These are phyloP conservation scores for Brachymystax lenok DNA, from an alignment of 2,797 vertebrate genomes.

Conservation along the genomic window DNA sequence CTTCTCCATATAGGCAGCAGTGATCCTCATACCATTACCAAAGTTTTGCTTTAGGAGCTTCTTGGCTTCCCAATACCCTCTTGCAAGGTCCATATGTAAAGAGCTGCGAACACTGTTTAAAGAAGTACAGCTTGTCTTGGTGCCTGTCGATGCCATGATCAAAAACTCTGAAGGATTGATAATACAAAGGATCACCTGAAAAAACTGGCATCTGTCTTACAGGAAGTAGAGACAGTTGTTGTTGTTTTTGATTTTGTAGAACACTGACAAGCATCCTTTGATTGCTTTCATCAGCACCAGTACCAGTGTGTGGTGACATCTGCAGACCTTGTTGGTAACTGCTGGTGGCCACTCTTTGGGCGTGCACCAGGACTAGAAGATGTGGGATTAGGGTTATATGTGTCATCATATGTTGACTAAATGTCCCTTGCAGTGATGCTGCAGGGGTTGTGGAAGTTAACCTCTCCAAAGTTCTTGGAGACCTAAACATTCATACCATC, in stretches of 20 bases:
- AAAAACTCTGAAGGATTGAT: neutral
- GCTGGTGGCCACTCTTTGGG: neutral
- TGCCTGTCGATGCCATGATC: constrained; percentile 13
- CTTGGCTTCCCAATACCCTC: constrained; percentile 15
- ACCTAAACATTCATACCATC: constrained; percentile 10
- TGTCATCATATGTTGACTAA: neutral
- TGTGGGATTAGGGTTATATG: neutral
- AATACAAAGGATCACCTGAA: constrained; percentile 13
- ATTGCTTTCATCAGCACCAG: neutral
- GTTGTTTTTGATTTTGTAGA: constrained; percentile 19
- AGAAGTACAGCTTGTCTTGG: constrained; percentile 9
- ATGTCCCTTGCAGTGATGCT: neutral
- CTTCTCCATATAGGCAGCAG: constrained; percentile 20
- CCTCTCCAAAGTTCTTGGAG: neutral
- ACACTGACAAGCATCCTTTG: neutral
- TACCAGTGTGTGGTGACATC: neutral
- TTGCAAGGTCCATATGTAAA: neutral
- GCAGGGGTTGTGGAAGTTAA: neutral
- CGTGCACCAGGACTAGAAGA: neutral
- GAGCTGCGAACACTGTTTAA: constrained; percentile 29
- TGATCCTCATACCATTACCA: neutral
- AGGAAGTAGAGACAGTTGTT: constrained; percentile 7
- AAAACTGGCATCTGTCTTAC: constrained; percentile 9
- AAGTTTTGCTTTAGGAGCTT: constrained; percentile 13
- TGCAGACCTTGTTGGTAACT: neutral